Evolutionary conservation across 2,888 invertebrate genomes (phyloP).

Genomic region (Dasysyrphus albostriatus): DNA sequence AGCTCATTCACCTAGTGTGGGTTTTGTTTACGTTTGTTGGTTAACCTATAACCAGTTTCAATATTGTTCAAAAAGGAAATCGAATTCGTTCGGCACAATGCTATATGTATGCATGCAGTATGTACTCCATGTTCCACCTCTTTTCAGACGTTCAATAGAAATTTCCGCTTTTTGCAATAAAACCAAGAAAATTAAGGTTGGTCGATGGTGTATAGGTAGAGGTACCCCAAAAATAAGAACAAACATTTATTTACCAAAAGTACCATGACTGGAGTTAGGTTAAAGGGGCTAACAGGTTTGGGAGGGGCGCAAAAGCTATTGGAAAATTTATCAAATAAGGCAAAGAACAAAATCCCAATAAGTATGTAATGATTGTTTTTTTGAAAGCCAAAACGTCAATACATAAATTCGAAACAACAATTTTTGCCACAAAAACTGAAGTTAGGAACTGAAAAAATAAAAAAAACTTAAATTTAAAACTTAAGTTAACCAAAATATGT

Average conservation of each 20-base stretch:
- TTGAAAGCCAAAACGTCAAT: too few species aligned
- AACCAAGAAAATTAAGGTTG: constrained; percentile 10
- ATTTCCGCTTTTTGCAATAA: constrained; percentile 19
- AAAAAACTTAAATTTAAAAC: too few species aligned
- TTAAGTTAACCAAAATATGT: too few species aligned
- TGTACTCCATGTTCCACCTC: constrained; percentile 24
- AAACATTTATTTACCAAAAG: not conserved
- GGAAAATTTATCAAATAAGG: too few species aligned
- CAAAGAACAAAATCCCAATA: too few species aligned
- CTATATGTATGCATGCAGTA: not conserved
- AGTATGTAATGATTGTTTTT: too few species aligned
- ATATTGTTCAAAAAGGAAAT: constrained; percentile 40
- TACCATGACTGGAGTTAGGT: fast-evolving
- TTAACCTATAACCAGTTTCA: constrained; percentile 42
- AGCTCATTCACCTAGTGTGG: not conserved
- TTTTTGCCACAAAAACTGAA: too few species aligned
- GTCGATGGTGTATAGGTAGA: too few species aligned
- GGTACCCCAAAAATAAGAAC: not conserved
- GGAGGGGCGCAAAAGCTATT: not conserved
- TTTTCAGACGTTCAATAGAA: constrained; percentile 5
- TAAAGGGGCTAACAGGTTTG: too few species aligned
- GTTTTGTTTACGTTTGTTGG: constrained; percentile 9
- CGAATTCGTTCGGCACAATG: constrained; percentile 20
- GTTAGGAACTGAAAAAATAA: too few species aligned
- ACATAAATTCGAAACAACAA: too few species aligned